phyloP scores from a whole-genome alignment of 2,797 vertebrate genomes.

The Macropus fuliginosus region DNA sequence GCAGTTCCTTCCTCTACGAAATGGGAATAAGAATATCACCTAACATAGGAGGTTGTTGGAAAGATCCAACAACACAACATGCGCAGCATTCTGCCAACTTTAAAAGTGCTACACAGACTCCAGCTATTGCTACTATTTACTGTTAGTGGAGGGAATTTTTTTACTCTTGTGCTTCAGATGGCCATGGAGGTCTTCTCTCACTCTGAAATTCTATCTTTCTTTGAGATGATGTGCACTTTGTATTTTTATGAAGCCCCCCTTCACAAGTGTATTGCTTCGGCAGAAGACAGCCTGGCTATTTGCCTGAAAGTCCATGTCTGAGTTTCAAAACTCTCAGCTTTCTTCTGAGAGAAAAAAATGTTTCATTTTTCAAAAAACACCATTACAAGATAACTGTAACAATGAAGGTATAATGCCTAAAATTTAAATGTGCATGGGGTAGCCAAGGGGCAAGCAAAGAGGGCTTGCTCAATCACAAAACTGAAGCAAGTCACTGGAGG shows the following conservation, averaged over 20 bases:
- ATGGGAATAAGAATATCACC: background rate
- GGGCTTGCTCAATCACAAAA: background rate
- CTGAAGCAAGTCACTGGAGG: rapidly evolving
- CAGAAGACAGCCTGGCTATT: background rate
- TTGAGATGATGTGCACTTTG: background rate
- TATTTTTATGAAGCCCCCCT: background rate
- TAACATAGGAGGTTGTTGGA: background rate
- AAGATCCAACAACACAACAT: background rate
- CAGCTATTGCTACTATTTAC: background rate
- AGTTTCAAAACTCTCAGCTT: background rate
- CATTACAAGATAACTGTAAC: background rate
- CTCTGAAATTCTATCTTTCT: background rate
- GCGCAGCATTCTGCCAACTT: background rate
- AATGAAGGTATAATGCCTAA: background rate
- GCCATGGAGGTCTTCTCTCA: background rate
- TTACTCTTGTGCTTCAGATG: background rate
- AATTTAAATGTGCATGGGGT: background rate
- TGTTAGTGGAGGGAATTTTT: background rate
- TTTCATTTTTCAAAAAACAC: background rate
- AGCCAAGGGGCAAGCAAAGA: background rate
- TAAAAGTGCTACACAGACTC: background rate
- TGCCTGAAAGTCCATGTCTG: slow-evolving; percentile 18
- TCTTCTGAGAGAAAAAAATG: background rate
- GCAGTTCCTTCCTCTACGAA: background rate
- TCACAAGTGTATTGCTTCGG: slow-evolving; percentile 7